phyloP scores from a whole-genome alignment of 2,113 vertebrate species.

The Thermophis baileyi region DNA sequence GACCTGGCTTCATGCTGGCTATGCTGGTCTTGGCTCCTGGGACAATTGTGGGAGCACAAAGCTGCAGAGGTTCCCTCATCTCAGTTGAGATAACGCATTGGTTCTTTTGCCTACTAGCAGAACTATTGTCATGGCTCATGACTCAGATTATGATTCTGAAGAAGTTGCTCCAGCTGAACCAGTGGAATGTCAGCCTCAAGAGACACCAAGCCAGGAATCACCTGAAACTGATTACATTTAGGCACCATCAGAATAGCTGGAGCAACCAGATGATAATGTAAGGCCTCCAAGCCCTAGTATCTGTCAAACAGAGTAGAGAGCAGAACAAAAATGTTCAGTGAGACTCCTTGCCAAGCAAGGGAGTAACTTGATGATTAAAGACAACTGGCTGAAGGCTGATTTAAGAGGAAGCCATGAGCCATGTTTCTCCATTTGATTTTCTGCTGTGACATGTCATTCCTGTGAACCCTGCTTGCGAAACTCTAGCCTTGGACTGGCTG shows the following conservation, averaged over 20 bases:
- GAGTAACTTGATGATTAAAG: not conserved
- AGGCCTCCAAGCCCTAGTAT: no score
- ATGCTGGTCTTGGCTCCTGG: not conserved
- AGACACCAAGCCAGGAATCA: not conserved
- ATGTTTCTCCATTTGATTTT: not conserved
- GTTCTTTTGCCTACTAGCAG: not conserved
- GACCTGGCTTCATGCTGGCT: not conserved
- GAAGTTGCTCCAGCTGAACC: not conserved
- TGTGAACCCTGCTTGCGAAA: not conserved
- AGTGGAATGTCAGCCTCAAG: not conserved
- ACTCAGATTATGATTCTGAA: not conserved
- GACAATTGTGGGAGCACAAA: not conserved
- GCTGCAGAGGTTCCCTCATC: not conserved
- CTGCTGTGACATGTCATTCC: not conserved
- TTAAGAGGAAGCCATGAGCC: not conserved
- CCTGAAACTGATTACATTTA: not conserved
- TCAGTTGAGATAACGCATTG: not conserved
- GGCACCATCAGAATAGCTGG: not conserved
- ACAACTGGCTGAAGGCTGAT: not conserved
- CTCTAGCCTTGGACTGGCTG: not conserved
- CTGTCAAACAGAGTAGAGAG: no score
- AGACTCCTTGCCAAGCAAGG: no score
- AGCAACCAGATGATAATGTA: no score
- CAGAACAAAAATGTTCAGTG: no score
- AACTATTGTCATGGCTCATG: not conserved